Evolutionary conservation across 2,113 vertebrate species (phyloP), one percentile per base, ranked within the genome.

Genomic region (Herpetotheres cachinnans): DNA sequence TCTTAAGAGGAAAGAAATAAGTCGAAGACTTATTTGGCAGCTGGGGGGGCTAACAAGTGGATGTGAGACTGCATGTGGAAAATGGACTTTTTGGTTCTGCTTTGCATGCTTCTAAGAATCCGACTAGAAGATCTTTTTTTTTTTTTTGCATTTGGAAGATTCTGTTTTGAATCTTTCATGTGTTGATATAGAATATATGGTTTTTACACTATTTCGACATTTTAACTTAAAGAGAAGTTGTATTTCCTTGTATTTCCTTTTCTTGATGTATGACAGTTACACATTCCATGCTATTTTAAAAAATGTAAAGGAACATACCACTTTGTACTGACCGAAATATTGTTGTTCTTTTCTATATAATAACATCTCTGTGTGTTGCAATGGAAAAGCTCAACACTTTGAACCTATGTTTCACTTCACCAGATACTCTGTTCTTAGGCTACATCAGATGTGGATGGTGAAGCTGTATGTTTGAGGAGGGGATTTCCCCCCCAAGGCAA

Each of bases 351-450:
- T 66, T 70, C 34, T 50, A 1, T 17, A 7, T 12, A 17, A 55
- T 66, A 69, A 59, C 8, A 6, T 13, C 24, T 86, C 52, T 1
- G 0, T 1, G 0, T 25, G 25, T 21, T 47, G 49, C 38, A 36
- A 34, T 55, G 25, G 16, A 10, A 71, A 65, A 80, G 17, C 71
- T 92, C 18, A 50, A 15, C 34, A 4, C 27, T 61, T 29, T 12
- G 56, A 26, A 79, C 22, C 29, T 22, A 3, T 0, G 1, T 58
- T 65, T 78, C 21, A 7, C 21, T 71, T 67, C n/a, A n/a, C 7
- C 40, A 32, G 30, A 47, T 52, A 5, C 19, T 42, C 52, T 71
- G 0, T 72, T 76, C 25, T 40, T 47, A 36, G 46, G 10, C 21
- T 49, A 4, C 6, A 14, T 70, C 29, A 50, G 44, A 22, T 50